These are phyloP conservation scores for Holothuria glaberrima DNA, from an alignment of 35 echinoderm and acorn worm genomes.

Conservation along the genomic window DNA sequence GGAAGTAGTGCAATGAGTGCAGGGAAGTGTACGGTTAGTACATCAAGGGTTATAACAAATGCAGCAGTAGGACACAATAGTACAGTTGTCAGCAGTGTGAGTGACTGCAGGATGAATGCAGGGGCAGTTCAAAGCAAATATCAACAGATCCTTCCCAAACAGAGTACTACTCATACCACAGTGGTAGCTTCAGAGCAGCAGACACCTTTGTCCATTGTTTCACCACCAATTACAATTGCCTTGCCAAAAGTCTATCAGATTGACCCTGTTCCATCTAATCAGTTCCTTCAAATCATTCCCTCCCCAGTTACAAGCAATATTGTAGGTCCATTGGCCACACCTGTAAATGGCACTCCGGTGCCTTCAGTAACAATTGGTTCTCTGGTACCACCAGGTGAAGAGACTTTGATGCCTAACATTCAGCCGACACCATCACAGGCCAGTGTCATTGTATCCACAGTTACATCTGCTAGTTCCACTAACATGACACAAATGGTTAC, in stretches of 20 bases:
- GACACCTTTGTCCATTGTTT: not conserved
- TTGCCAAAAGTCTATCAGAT: slow-evolving; percentile 36
- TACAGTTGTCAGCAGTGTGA: too few relatives aligned
- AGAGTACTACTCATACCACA: not conserved
- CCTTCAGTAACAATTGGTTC: slow-evolving; percentile 6
- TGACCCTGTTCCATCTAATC: slow-evolving; percentile 8
- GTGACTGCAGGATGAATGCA: not conserved
- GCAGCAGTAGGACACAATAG: too few relatives aligned
- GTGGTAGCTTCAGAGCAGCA: not conserved
- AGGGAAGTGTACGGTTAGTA: too few relatives aligned
- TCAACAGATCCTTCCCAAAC: not conserved
- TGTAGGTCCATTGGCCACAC: slow-evolving; percentile 17
- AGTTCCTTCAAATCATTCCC: slow-evolving; percentile 30
- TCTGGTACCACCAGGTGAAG: not conserved
- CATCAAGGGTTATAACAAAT: too few relatives aligned
- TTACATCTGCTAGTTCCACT: too few relatives aligned
- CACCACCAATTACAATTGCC: slow-evolving; percentile 18
- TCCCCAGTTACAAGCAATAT: slow-evolving; percentile 33
- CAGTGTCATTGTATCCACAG: too few relatives aligned
- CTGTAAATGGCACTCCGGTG: not conserved
- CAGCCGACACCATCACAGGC: too few relatives aligned
- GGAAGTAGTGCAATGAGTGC: too few relatives aligned
- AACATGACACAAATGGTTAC: not conserved
- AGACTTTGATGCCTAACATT: not conserved
- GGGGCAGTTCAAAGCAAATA: not conserved